Evolutionary conservation across 2,113 vertebrate genomes (phyloP).

Genomic region (Bujurquina vittata): DNA sequence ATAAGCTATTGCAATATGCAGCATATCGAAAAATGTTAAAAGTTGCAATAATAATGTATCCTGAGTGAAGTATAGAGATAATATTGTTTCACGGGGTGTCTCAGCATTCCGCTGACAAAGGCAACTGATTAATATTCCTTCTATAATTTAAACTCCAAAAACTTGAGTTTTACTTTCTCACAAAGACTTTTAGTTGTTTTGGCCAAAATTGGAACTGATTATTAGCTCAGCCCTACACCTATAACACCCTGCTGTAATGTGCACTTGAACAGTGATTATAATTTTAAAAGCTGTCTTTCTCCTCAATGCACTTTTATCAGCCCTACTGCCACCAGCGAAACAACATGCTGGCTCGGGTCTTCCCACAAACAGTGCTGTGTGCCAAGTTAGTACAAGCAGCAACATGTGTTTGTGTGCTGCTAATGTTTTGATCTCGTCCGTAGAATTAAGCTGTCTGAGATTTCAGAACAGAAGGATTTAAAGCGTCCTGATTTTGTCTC

Average conservation of each 20-base stretch:
- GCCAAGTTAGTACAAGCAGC: slow-evolving; percentile 55
- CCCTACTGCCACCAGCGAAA: not conserved
- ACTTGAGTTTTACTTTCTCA: not conserved
- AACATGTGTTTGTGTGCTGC: slow-evolving; percentile 49
- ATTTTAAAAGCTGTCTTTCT: slow-evolving; percentile 14
- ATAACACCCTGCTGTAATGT: not conserved
- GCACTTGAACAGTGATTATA: not conserved
- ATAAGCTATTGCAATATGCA: not conserved
- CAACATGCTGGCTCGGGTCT: slow-evolving; percentile 1
- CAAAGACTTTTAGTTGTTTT: not conserved
- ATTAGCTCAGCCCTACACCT: not conserved
- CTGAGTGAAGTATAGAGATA: not conserved
- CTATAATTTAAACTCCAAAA: not conserved
- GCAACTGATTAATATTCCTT: not conserved
- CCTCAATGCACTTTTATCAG: not conserved
- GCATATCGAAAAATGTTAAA: not conserved
- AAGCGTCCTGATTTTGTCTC: not conserved
- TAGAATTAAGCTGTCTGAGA: not conserved
- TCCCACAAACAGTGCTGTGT: not conserved
- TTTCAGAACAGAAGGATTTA: not conserved
- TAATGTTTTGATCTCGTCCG: slow-evolving; percentile 39
- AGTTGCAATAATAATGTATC: not conserved
- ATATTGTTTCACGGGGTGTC: not conserved
- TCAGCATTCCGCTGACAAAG: not conserved
- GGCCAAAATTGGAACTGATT: not conserved